Conservation (phyloP, 2,888 invertebrate genomes). For the Spodoptera littoralis region DNA sequence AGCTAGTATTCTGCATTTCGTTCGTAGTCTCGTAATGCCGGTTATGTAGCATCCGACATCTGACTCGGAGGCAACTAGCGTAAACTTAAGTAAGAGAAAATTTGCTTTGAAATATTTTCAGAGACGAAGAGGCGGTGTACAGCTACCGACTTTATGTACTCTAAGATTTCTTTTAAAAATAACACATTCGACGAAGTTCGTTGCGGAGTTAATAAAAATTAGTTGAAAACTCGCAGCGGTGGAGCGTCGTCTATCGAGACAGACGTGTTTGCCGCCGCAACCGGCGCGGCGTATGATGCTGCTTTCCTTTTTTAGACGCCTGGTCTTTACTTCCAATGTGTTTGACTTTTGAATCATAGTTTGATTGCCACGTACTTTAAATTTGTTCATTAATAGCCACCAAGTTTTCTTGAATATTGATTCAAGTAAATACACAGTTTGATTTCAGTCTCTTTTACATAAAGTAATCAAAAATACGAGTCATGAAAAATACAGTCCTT, state of each 20-base stretch:
- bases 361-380: constrained; percentile 13
- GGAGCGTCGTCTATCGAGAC: constrained; percentile 47
- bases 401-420: no score
- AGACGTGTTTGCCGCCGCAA: constrained; percentile 60
- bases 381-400: background rate
- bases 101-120: constrained; percentile 78
- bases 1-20: constrained; percentile 67
- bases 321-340: constrained; percentile 43
- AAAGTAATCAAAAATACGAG: no score
- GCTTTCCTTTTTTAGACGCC: constrained; percentile 24
- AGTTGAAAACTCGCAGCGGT: constrained; percentile 60
- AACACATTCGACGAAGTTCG: constrained; percentile 60
- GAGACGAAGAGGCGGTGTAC: constrained; percentile 71
- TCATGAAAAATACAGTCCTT: no score
- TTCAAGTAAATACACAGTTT: no score
- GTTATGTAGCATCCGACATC: constrained; percentile 75
- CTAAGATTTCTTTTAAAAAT: constrained; percentile 65
- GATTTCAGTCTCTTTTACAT: no score
- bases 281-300: background rate
- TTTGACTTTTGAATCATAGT: constrained; percentile 17
- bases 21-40: constrained; percentile 67
- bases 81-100: constrained; percentile 78
- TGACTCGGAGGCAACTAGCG: constrained; percentile 79
- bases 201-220: constrained; percentile 70
- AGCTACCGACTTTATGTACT: constrained; percentile 71